Evolutionary conservation across 2,113 vertebrate genomes (phyloP), one percentile per base, ranked within the genome.

Genomic region (Steatornis caripensis): DNA sequence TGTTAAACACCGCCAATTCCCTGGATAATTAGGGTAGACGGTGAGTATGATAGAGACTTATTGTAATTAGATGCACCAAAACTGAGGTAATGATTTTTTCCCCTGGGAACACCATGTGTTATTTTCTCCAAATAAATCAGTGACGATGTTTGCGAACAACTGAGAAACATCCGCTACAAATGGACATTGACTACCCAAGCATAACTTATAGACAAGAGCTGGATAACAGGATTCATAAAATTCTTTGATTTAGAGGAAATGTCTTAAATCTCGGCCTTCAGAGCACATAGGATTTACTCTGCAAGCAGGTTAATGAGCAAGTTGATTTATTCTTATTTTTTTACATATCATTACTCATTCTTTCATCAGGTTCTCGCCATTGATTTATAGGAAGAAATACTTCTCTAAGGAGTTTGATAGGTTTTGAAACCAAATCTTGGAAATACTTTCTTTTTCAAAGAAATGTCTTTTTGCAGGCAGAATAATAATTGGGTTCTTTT

Each of bases 21-120:
- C 95, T 10, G 6, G 97, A 89, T 93, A 96, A 96, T 51, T 97
- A 82, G 83, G 81, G 90, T 96, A 96, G 95, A 95, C 95, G 78
- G 95, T 87, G 78, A 97, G 76, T 72, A 72, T 93, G 96, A 97
- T 95, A 94, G 80, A 97, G 95, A 96, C 83, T 93, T 96, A 66
- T 62, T 96, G 95, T 97, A 98, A 98, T 98, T 97, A 98, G 90
- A 72, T 66, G 78, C 75, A 78, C 66, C 91, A 89, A 97, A 97
- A 96, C 90, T 66, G 88, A 95, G 69, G 70, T 69, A 97, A 94
- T 97, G 84, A 94, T 94, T 89, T 95, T 78, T 85, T 41, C 90
- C 75, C 37, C 68, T 75, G 84, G 66, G 90, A 93, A 89, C 80
- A 87, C 61, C 89, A 74, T 84, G 89, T 92, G 84, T 95, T 84